phyloP scores from a whole-genome alignment of 2,888 invertebrate genomes.

The Eristalis tenax region DNA sequence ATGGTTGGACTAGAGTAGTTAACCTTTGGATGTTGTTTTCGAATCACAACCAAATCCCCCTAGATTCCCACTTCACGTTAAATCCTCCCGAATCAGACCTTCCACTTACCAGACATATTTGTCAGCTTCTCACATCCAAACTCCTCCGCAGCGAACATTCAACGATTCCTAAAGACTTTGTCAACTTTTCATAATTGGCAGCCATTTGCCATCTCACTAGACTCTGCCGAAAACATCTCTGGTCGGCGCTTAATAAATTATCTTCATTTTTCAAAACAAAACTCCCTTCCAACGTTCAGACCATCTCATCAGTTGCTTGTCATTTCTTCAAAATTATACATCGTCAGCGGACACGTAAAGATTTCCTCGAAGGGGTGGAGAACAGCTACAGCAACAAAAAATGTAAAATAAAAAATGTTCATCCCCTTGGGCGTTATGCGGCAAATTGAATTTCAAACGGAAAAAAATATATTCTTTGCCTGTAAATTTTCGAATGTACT shows the following conservation, averaged over 20 bases:
- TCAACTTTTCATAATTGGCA: neutral
- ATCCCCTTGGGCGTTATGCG: slow-evolving; percentile 44
- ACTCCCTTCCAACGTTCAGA: neutral
- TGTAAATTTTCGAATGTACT: slow-evolving; percentile 23
- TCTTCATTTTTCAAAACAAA: neutral
- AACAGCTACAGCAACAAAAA: too few relatives aligned
- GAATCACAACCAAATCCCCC: too few relatives aligned
- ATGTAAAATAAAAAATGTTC: slow-evolving; percentile 5
- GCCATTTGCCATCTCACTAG: neutral
- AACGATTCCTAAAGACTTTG: neutral
- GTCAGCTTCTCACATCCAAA: neutral
- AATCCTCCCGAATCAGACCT: neutral
- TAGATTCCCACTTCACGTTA: neutral
- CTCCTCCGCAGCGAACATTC: neutral
- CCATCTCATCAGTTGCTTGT: neutral
- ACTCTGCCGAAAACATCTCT: neutral
- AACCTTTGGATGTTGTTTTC: too few relatives aligned
- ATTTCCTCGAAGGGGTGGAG: neutral
- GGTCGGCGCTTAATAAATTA: neutral
- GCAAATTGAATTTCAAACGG: slow-evolving; percentile 57
- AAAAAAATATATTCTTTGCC: slow-evolving; percentile 10
- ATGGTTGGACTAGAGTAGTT: too few relatives aligned
- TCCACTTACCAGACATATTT: neutral
- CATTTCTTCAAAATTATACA: neutral
- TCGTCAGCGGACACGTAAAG: neutral